Base-by-base conservation (phyloP, 2,113 vertebrate genomes). In the Hymenochirus boettgeri region DNA sequence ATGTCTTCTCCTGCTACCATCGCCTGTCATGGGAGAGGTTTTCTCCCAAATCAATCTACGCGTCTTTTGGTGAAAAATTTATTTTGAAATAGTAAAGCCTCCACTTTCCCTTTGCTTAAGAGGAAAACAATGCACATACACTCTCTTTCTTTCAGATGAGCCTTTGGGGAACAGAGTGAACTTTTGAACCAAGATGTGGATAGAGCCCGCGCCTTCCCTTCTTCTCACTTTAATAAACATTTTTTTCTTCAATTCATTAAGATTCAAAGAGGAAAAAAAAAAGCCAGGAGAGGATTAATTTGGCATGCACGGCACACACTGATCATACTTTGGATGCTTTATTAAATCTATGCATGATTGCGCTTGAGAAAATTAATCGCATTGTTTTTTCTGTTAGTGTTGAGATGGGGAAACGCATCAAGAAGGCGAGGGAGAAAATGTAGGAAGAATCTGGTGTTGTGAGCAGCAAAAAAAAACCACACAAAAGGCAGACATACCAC, bases 131-230 rank as follows among this genome's bases (percentile, higher is more conserved):
- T 70, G 18, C 73, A 3, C 18, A 0, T 63, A 57, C 77, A 70
- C 73, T 70, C 73, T 69, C 73, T 61, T 71, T 74, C 70, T 71
- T 73, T 53, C 64, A 75, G 77, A 87, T 65, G 89, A 91, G 91
- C 89, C 93, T 93, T 88, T 70, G 70, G 95, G 93, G 93, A 93
- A 92, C 90, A 82, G 84, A 65, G 54, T 97, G 95, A 99, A 99
- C 95, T 97, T 97, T 97, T 99, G 93, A 98, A 97, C 94, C 91
- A 89, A 86, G 89, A 89, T 78, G 82, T 81, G 88, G 33, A n/a
- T n/a, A n/a, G n/a, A 92, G 86, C 86, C 86, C 89, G 84, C 86
- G 81, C 90, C 81, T 42, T 85, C 89, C 87, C 83, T 89, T 89
- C 88, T 35, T 92, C 88, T 83, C 85, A 85, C 89, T 92, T 91